phyloP scores from a whole-genome alignment of 2,113 vertebrate genomes.

The Oryzias melastigma region DNA sequence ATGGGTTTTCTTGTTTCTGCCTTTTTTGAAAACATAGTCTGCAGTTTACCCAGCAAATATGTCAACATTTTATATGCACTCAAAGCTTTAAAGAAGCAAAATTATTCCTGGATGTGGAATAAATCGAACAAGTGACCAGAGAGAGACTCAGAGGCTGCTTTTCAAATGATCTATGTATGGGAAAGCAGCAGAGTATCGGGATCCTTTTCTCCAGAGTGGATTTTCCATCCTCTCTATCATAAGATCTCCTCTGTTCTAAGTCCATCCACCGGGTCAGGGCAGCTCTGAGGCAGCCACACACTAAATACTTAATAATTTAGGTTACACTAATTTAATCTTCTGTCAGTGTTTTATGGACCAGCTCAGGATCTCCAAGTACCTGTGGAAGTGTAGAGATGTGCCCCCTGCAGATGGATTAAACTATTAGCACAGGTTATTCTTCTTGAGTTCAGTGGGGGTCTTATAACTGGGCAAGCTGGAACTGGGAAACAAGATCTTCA shows the following conservation, averaged over 20 bases:
- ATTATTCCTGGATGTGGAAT: slow-evolving; percentile 2
- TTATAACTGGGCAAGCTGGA: no score
- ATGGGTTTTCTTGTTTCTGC: background rate
- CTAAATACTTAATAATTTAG: no score
- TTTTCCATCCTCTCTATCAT: no score
- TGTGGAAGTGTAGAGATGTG: background rate
- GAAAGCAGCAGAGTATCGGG: slow-evolving; percentile 15
- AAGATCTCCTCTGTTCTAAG: background rate
- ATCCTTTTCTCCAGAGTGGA: slow-evolving; percentile 7
- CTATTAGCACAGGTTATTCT: no score
- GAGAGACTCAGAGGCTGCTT: background rate
- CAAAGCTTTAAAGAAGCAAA: background rate
- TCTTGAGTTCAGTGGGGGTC: no score
- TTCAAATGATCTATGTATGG: background rate
- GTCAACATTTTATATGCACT: no score
- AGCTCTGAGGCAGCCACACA: slow-evolving; percentile 18
- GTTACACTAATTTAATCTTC: slow-evolving; percentile 52
- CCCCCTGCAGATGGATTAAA: background rate
- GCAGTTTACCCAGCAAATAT: no score
- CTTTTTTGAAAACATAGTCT: no score
- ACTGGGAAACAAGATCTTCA: no score
- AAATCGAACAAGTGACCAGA: slow-evolving; percentile 5
- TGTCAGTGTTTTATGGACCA: slow-evolving; percentile 15
- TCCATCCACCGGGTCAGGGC: slow-evolving; percentile 16
- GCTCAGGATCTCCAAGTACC: background rate